Conservation (phyloP, 2,113 vertebrate genomes). For the Tylochromis polylepis region DNA sequence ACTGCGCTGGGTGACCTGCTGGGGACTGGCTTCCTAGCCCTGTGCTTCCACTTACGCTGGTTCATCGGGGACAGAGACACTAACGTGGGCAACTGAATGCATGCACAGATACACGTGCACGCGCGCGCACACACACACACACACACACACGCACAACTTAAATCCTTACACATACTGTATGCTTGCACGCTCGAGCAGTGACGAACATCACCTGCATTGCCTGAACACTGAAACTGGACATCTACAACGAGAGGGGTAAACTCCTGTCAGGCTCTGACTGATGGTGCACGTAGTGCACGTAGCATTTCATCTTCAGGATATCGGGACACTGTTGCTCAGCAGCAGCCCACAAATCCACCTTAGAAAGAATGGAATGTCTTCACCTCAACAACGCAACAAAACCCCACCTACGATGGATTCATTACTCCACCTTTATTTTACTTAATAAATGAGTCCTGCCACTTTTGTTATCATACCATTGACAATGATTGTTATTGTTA, state of each 20-base stretch:
- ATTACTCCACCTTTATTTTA: conserved; percentile 33
- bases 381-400: conserved; percentile 3
- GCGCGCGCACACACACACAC: background rate
- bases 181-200: background rate
- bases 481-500: conserved; percentile 48
- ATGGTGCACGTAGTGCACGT: background rate
- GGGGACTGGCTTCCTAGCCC: conserved; percentile 92
- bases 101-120: background rate
- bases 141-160: background rate
- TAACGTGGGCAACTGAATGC: conserved; percentile 82
- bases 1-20: conserved; percentile 95
- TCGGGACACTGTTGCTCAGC: conserved; percentile 1
- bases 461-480: conserved; percentile 34
- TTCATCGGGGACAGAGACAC: conserved; percentile 94
- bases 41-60: conserved; percentile 96
- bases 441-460: conserved; percentile 34
- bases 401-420: background rate
- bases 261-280: conserved; percentile 24
- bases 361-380: background rate
- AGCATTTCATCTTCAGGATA: background rate
- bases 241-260: conserved; percentile 37
- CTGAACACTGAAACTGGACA: conserved; percentile 5
- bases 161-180: background rate
- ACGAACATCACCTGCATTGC: background rate
- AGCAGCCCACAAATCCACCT: background rate